A percentile compares a stretch with the other conserved stretches of the same genome.
These are phyloP conservation scores for Bimastos eiseni DNA, from an alignment of 2,888 invertebrate species.

Conservation along the genomic window DNA sequence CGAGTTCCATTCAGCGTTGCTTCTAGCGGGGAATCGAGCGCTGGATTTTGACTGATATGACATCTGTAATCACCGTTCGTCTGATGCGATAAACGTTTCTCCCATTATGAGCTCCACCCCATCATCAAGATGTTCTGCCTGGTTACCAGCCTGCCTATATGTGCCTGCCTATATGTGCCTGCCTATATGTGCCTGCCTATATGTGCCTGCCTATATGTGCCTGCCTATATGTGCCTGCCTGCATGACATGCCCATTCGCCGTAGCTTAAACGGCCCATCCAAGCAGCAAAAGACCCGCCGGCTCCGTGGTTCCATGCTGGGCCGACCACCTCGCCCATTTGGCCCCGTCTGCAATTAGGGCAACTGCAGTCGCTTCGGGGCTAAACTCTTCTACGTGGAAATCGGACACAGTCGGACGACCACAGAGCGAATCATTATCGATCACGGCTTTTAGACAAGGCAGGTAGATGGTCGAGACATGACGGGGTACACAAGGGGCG, in stretches of 20 bases:
- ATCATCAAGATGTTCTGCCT: constrained; percentile 2
- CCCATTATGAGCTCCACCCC: neutral
- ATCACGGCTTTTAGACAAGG: neutral
- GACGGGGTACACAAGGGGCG: neutral
- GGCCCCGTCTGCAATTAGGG: neutral
- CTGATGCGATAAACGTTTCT: neutral
- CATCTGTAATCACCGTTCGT: neutral
- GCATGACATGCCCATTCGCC: neutral
- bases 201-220: neutral
- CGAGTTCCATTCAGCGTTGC: neutral
- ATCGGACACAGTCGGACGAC: neutral
- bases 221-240: neutral
- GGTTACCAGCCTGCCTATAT: neutral
- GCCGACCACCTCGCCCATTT: neutral
- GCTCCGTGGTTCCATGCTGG: neutral
- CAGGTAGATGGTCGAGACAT: neutral
- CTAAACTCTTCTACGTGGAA: neutral
- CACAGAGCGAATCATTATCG: neutral
- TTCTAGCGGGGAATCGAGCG: neutral
- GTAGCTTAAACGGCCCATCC: neutral
- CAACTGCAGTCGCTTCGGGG: neutral
- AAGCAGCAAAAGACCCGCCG: neutral
- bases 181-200: neutral
- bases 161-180: too few species aligned
- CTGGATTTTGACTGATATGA: neutral